A percentile compares a stretch with the other conserved stretches of the same genome.
Evolutionary conservation across 2,113 vertebrate genomes (phyloP).

Genomic region (Osmerus eperlanus): DNA sequence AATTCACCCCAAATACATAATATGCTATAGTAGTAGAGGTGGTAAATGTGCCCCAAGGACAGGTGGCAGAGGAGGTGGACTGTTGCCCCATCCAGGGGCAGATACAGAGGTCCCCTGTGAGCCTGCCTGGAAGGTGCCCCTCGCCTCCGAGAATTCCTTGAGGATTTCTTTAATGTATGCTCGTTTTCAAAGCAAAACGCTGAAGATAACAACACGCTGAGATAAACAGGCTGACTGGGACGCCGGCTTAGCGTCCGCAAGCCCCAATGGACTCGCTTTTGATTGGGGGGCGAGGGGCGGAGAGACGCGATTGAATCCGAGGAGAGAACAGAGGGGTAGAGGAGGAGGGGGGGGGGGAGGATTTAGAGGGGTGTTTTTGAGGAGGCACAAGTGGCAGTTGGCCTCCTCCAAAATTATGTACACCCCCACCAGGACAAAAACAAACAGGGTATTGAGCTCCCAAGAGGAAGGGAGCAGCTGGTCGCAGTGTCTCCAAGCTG

Average conservation of each 20-base stretch:
- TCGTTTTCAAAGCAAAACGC: slow-evolving; percentile 61
- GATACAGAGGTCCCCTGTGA: no score
- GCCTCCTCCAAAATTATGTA: slow-evolving; percentile 55
- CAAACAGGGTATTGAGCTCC: slow-evolving; percentile 49
- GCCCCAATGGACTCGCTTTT: slow-evolving; percentile 54
- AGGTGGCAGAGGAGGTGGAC: no score
- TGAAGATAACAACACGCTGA: slow-evolving; percentile 49
- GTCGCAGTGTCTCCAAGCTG: slow-evolving; percentile 37
- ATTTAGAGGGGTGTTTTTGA: slow-evolving; percentile 44
- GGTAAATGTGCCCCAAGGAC: no score
- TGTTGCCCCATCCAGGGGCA: no score
- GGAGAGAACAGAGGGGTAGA: slow-evolving; percentile 34
- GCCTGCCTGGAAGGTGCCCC: slow-evolving; percentile 34
- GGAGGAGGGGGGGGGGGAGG: slow-evolving; percentile 28
- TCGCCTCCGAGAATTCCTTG: slow-evolving; percentile 49
- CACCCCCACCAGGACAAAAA: slow-evolving; percentile 53
- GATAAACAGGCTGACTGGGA: slow-evolving; percentile 44
- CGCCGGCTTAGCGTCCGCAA: slow-evolving; percentile 46
- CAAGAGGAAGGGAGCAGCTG: slow-evolving; percentile 49
- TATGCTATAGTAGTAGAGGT: no score
- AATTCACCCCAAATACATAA: no score
- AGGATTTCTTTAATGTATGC: slow-evolving; percentile 53
- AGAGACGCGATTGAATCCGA: slow-evolving; percentile 22
- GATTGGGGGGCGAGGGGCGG: slow-evolving; percentile 32
- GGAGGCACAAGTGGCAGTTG: slow-evolving; percentile 45